Conservation (phyloP, 2,113 vertebrate species). For the Mustela lutreola region DNA sequence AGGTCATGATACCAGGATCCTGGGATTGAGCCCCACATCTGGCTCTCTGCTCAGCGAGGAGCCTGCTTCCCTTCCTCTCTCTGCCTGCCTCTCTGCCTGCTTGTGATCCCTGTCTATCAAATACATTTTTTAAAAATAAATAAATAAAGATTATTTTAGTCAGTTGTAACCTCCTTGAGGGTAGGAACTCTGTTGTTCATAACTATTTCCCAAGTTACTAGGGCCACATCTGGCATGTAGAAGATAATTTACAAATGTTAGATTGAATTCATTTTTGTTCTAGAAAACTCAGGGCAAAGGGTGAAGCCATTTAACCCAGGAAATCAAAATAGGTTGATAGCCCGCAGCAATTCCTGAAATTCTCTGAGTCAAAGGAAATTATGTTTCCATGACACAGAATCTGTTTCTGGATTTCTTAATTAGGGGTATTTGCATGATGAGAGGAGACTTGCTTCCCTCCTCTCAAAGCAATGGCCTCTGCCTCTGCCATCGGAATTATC, state of each 20-base stretch:
- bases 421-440: slow-evolving; percentile 75
- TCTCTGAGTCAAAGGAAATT: slow-evolving; percentile 82
- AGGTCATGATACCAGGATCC: no score
- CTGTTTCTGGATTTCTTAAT: slow-evolving; percentile 80
- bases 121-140: no score
- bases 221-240: not conserved
- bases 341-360: slow-evolving; percentile 78
- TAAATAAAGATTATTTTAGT: not conserved
- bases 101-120: no score
- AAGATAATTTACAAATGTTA: not conserved
- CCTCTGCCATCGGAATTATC: slow-evolving; percentile 72
- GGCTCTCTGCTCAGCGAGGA: no score
- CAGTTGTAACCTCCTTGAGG: not conserved
- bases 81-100: no score
- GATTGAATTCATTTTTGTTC: slow-evolving; percentile 54
- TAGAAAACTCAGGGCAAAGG: slow-evolving; percentile 39
- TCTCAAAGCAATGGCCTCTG: slow-evolving; percentile 63
- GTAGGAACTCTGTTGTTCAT: not conserved
- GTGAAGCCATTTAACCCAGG: slow-evolving; percentile 35
- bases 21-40: no score
- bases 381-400: slow-evolving; percentile 79
- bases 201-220: not conserved
- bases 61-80: no score
- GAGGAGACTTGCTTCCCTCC: slow-evolving; percentile 70
- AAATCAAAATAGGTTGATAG: slow-evolving; percentile 61